Conservation (phyloP, 1,140 invertebrate species). For the Drosophila insularis region DNA sequence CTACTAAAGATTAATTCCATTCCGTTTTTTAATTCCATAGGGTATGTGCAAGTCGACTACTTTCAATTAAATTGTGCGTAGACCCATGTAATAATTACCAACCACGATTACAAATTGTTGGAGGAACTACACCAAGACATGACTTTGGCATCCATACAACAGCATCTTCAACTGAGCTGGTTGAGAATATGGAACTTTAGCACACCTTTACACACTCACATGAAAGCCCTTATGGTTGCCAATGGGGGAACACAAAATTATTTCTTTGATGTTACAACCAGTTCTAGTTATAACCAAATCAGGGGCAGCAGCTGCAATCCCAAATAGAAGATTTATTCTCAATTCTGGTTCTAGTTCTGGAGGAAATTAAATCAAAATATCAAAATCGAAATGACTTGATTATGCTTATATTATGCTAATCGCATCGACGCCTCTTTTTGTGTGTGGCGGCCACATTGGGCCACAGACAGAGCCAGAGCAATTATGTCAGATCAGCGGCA, state of each 20-base stretch:
- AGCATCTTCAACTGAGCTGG: background rate
- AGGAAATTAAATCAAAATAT: background rate
- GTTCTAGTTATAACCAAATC: background rate
- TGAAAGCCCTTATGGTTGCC: background rate
- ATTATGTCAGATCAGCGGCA: constrained; percentile 26
- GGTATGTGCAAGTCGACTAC: background rate
- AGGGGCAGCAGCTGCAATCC: constrained; percentile 3
- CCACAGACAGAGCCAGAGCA: background rate
- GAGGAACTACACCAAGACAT: constrained; percentile 5
- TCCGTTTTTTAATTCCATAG: background rate
- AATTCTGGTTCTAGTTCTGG: constrained; percentile 2
- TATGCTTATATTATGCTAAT: constrained; percentile 24
- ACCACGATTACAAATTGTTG: constrained; percentile 11
- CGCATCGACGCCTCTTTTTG: background rate
- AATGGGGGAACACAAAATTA: background rate
- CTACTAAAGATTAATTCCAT: background rate
- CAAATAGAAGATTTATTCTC: background rate
- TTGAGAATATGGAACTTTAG: background rate
- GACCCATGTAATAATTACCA: constrained; percentile 1
- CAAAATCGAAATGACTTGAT: constrained; percentile 1
- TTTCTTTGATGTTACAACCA: constrained; percentile 12
- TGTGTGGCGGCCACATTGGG: background rate
- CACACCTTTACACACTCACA: background rate
- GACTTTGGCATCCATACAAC: background rate
- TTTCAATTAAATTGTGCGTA: background rate